phyloP scores from a whole-genome alignment of 1,140 invertebrate genomes.

The Mya arenaria region DNA sequence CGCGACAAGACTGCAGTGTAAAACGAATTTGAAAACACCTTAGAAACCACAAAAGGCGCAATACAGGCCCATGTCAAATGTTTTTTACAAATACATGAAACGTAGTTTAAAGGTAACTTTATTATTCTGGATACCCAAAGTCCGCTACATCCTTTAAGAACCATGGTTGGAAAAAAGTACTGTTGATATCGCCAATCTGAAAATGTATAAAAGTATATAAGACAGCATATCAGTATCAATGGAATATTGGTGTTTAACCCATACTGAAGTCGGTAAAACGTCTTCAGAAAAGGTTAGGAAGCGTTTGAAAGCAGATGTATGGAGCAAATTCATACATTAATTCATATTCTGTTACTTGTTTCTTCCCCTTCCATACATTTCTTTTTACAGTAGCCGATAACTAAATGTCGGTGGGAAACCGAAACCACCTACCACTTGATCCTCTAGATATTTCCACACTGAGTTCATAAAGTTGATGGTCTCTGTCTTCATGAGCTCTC shows the following conservation, averaged over 20 bases:
- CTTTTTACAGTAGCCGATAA: background rate
- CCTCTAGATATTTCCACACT: conserved; percentile 70
- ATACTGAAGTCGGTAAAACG: too few species aligned
- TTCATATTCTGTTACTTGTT: background rate
- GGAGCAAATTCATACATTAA: background rate
- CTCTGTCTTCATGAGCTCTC: conserved; percentile 58
- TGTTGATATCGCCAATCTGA: conserved; percentile 66
- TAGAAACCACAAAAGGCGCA: background rate
- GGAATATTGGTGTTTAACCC: too few species aligned
- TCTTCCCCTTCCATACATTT: background rate
- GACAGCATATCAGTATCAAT: too few species aligned
- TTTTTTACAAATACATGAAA: background rate
- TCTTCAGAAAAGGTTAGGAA: background rate
- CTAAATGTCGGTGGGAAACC: too few species aligned
- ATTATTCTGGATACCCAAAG: conserved; percentile 60
- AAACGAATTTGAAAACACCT: background rate
- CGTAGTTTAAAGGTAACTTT: background rate
- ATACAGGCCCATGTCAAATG: background rate
- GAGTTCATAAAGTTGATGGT: conserved; percentile 58
- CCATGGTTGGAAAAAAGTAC: conserved; percentile 67
- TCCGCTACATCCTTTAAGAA: conserved; percentile 70
- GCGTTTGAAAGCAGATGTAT: background rate
- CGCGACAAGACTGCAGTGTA: conserved; percentile 62
- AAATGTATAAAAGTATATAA: too few species aligned
- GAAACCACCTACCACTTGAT: conserved; percentile 65